Percentiles rank a stretch among this genome's conserved stretches.
These are phyloP conservation scores for Entomobrya multifasciata DNA, from an alignment of 2,888 invertebrate species.

Conservation along the genomic window DNA sequence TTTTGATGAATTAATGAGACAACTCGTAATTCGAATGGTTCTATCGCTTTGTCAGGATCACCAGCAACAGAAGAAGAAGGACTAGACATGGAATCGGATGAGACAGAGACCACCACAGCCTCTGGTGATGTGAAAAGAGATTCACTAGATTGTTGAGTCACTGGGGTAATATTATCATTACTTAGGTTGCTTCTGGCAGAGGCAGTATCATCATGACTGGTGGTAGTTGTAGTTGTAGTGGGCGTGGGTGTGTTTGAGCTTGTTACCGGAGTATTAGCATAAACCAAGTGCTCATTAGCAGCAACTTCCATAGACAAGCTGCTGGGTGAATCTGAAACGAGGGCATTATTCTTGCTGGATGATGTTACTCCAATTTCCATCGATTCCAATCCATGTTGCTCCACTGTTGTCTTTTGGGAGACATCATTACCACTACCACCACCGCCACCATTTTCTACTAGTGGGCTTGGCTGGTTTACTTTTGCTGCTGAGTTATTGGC, in stretches of 20 bases:
- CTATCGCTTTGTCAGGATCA: slow-evolving; percentile 74
- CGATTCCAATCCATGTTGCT: background rate
- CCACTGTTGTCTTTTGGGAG: background rate
- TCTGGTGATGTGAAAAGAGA: background rate
- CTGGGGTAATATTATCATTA: background rate
- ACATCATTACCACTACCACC: background rate
- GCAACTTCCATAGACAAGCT: background rate
- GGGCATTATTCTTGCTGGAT: too few species aligned
- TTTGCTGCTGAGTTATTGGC: slow-evolving; percentile 45
- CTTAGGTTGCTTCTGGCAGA: background rate
- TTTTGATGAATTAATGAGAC: slow-evolving; percentile 88
- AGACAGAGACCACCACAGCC: slow-evolving; percentile 16
- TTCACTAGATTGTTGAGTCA: background rate
- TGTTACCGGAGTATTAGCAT: slow-evolving; percentile 38
- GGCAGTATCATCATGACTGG: background rate
- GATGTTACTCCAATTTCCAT: background rate
- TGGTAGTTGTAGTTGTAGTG: background rate
- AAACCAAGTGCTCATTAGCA: slow-evolving; percentile 50
- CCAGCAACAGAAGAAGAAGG: slow-evolving; percentile 76
- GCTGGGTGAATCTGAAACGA: too few species aligned
- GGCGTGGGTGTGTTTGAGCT: slow-evolving; percentile 23
- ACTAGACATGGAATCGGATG: background rate
- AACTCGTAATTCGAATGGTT: slow-evolving; percentile 86
- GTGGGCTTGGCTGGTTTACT: slow-evolving; percentile 7
- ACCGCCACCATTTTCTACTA: background rate